Evolutionary conservation across 2,888 invertebrate species (phyloP), one percentile per base, ranked within the genome.

Genomic region (Isotomurus palustris): DNA sequence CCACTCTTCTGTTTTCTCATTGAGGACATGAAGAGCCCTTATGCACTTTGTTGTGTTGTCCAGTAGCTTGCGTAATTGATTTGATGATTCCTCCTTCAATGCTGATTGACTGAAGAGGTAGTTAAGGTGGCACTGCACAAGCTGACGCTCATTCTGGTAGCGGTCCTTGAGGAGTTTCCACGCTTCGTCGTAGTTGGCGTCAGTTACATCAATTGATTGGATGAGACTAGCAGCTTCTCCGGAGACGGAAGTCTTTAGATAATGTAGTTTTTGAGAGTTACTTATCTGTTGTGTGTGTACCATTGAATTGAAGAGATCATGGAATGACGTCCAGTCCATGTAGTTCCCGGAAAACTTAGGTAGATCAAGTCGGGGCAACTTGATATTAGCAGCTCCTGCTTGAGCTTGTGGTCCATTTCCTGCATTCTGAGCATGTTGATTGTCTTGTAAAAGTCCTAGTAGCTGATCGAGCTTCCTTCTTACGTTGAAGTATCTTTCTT

Each of bases 11-110:
- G 43, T 3, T 14, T 12, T 6, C 2, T 25, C 6, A 25, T 41
- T 28, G 12, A 52, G 3, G 10, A 52, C 24, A 5, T 52, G 19
- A 12, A 52, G 21, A 1, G 52, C 41, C 28, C 32, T 8, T 12
- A 52, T 6, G 14, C 52, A 52, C 27, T 43, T 25, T 2, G 25
- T 25, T 21, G 51, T 40, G 17, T 22, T 51, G 17, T 51, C 51
- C 2, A 41, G 5, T 1, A 52, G n/a, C 14, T 40, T 27, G 17
- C 32, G 5, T 2, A 52, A 14, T 27, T 10, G 10, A 1, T 2
- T 14, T 2, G 52, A 19, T 2, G 12, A 19, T 19, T 52, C 32
- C 12, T 19, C 6, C 1, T 10, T n/a, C 2, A 52, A 14, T 1
- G 3, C 10, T 0, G 28, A 27, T 6, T 27, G 41, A 3, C n/a